Evolutionary conservation across 2,113 vertebrate species (phyloP), one percentile per base, ranked within the genome.

Genomic region (Lota lota): DNA sequence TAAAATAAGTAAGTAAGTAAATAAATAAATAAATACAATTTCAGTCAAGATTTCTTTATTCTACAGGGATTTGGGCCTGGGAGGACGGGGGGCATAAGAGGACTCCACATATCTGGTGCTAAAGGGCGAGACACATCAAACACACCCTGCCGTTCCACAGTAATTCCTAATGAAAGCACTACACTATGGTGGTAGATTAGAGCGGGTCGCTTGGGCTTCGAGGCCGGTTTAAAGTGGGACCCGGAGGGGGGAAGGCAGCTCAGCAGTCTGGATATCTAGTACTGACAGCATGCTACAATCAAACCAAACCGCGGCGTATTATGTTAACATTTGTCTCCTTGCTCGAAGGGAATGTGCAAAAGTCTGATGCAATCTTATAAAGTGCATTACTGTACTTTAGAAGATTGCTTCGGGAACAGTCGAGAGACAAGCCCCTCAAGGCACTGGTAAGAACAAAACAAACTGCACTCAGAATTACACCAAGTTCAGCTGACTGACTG

Each of bases 51-150:
- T 50, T 21, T 61, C 59, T 63, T n/a, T 63, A 12, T 47, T 63
- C 18, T 17, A 17, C 50, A 22, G 51, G 24, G 56, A 79, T 64
- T 70, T 61, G 54, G 50, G 64, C 40, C 59, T 36, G 17, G 33
- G 36, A 61, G 61, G 57, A 67, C 12, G 66, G 17, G 5, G 28
- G 28, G 28, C 6, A 1, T 47, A 11, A 47, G 40, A 47, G 10
- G 40, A 47, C 40, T 10, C 40, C 40, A 47, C 40, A 47, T 47
- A 47, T 47, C 40, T 47, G 40, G 8, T 19, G 77, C 76, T 80
- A 59, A 15, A 54, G 68, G 80, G 40, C 78, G 54, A 53, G 50
- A 53, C 21, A 18, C 63, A 67, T 74, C 61, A 68, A 70, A 74
- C n/a, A 19, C 56, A 66, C 28, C 10, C 68, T 20, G 57, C 12